Conservation (phyloP, 2,888 invertebrate genomes). For the Agrochola lychnidis region DNA sequence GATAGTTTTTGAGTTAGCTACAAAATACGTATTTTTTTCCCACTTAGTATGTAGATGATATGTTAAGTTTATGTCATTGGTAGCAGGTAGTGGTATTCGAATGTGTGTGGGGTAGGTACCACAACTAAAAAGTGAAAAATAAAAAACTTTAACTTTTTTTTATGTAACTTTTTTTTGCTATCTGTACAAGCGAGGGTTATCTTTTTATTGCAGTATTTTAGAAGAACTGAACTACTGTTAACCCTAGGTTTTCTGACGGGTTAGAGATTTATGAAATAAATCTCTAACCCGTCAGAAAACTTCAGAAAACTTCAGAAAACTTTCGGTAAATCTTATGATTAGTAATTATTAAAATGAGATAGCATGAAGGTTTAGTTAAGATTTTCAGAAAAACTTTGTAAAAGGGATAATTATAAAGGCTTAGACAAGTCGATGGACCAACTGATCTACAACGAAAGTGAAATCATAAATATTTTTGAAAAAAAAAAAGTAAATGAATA, state of each 20-base stretch:
- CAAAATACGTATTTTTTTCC: too few relatives aligned
- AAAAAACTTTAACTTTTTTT: too few relatives aligned
- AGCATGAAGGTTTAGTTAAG: background rate
- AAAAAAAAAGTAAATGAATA: background rate
- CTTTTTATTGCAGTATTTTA: background rate
- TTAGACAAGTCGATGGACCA: too few relatives aligned
- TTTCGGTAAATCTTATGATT: background rate
- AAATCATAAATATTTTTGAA: background rate
- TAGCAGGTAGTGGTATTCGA: too few relatives aligned
- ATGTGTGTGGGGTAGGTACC: too few relatives aligned
- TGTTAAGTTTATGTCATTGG: too few relatives aligned
- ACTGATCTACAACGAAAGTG: background rate
- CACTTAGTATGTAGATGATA: too few relatives aligned
- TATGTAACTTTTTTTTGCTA: too few relatives aligned
- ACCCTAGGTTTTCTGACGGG: background rate
- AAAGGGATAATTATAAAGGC: background rate
- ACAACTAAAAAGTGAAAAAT: too few relatives aligned
- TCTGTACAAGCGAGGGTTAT: background rate
- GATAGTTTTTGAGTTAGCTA: too few relatives aligned
- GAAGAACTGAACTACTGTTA: background rate
- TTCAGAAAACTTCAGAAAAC: too few relatives aligned
- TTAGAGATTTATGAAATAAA: background rate
- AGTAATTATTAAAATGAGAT: background rate
- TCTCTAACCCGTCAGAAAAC: too few relatives aligned
- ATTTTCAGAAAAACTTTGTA: background rate